Evolutionary conservation across 1,140 invertebrate species (phyloP).

Genomic region (Nasonia vitripennis): DNA sequence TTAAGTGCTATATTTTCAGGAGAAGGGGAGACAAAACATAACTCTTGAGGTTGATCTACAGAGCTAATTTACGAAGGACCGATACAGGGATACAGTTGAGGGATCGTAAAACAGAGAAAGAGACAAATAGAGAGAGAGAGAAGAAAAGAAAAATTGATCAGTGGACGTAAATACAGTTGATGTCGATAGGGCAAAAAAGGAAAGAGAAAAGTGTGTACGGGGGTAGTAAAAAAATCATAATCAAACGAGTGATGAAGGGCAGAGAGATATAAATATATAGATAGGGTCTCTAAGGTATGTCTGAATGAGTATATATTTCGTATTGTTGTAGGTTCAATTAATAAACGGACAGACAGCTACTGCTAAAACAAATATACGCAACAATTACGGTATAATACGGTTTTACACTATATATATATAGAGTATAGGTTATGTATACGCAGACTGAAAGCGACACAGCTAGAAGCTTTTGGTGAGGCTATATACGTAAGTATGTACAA

Average conservation of each 20-base stretch:
- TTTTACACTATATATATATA: conserved; percentile 58
- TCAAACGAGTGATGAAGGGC: neutral
- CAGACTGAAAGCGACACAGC: conserved; percentile 72
- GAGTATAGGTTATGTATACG: conserved; percentile 60
- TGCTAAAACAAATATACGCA: conserved; percentile 66
- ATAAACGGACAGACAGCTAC: conserved; percentile 69
- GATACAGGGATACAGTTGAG: neutral
- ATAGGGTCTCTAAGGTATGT: conserved; percentile 16
- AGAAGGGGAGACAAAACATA: neutral
- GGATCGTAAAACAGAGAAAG: neutral
- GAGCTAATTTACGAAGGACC: neutral
- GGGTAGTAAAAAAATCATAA: neutral
- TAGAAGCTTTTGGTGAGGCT: conserved; percentile 69
- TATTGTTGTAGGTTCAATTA: conserved; percentile 54
- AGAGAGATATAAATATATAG: neutral
- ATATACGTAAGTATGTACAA: conserved; percentile 57
- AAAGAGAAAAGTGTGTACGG: neutral
- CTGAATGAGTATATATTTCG: conserved; percentile 49
- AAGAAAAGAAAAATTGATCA: neutral
- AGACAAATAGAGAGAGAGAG: neutral
- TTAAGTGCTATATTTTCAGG: neutral
- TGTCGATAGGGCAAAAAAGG: neutral
- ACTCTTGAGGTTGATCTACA: too few species aligned
- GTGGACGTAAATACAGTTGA: neutral
- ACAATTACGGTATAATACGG: conserved; percentile 58